Evolutionary conservation across 1,140 invertebrate genomes (phyloP), one percentile per base, ranked within the genome.

Genomic region (Ctenoplectra terminalis): DNA sequence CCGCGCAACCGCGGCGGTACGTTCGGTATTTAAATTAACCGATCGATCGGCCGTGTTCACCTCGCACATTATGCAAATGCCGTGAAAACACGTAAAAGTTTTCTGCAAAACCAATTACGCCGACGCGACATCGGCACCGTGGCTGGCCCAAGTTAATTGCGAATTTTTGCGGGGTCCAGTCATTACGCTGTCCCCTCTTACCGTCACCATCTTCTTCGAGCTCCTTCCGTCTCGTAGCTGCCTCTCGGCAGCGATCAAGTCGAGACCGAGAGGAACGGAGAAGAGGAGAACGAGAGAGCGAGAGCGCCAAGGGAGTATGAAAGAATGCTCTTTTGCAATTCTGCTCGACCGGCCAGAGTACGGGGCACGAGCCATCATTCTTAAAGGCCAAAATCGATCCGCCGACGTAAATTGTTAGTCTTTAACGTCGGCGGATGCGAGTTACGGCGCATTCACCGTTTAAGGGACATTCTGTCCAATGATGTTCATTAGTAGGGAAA

Each of bases 1-100:
- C 9, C 43, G 75, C 82, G 75, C 70, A 48, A 73, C 82, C 73
- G 74, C 73, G 82, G 64, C 77, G 67, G 79, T 75, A 84, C 88
- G 91, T 90, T 88, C 91, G 88, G 89, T 92, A 93, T 93, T 93
- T 91, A 93, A 93, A 93, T 93, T 92, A 91, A 92, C 90, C 91
- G 92, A 92, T 92, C 91, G 92, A 93, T 92, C 91, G 89, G 72
- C 79, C 86, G 87, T 89, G 87, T 89, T 90, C 86, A 90, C 89
- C 89, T 91, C 88, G 91, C 90, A 89, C 92, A 92, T 92, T 92
- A 92, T 93, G 92, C 91, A 93, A 93, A 92, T 93, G 90, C 83
- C 85, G 88, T 87, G 88, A 91, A 92, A 92, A 91, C 91, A 92
- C 90, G 92, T 89, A 91, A 91, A 92, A 92, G 87, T 92, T 90